These are phyloP conservation scores for Meiosimyza platycephala DNA, from an alignment of 2,888 invertebrate species.

Conservation along the genomic window DNA sequence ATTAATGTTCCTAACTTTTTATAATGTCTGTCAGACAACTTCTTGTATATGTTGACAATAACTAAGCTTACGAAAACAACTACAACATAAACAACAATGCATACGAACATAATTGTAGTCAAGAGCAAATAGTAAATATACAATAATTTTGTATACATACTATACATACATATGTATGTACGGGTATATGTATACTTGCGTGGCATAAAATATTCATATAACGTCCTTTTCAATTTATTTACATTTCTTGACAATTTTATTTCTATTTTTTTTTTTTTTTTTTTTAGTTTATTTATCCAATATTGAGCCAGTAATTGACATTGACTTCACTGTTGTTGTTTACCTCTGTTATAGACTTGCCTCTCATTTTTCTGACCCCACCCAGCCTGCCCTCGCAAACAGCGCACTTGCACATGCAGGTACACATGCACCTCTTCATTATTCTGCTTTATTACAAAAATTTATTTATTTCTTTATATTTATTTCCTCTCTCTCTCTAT, in stretches of 20 bases:
- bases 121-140: too few relatives aligned
- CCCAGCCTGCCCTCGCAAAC: too few relatives aligned
- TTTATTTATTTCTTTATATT: constrained; percentile 7
- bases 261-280: constrained; percentile 9
- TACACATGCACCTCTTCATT: too few relatives aligned
- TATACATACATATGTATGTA: not conserved
- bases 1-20: too few relatives aligned
- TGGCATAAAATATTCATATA: not conserved
- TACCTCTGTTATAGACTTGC: too few relatives aligned
- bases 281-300: constrained; percentile 22
- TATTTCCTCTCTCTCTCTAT: not conserved
- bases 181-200: not conserved
- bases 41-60: too few relatives aligned
- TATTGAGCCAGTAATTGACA: constrained; percentile 31
- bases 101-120: too few relatives aligned
- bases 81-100: too few relatives aligned
- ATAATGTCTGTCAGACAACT: too few relatives aligned
- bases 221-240: constrained; percentile 10
- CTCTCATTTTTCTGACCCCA: too few relatives aligned
- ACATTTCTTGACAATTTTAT: not conserved
- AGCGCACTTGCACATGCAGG: too few relatives aligned
- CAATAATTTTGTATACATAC: not conserved
- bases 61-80: too few relatives aligned
- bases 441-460: not conserved
- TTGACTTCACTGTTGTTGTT: constrained; percentile 31